Percentiles rank a stretch among this genome's conserved stretches.
These are phyloP conservation scores for Coelopa frigida DNA, from an alignment of 1,140 invertebrate species.

Conservation along the genomic window DNA sequence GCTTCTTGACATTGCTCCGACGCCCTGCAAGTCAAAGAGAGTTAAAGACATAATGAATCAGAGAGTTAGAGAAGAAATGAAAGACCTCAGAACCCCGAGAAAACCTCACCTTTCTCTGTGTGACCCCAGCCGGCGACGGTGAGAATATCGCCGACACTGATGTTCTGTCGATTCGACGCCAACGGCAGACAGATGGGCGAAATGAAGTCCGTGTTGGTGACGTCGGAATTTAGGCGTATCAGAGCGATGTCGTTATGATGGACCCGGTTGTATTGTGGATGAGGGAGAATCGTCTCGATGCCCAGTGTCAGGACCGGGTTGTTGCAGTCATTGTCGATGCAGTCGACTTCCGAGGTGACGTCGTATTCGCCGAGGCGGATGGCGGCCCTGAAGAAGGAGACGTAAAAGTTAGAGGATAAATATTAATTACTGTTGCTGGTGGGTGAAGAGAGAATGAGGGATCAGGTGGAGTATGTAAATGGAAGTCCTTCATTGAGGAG, in stretches of 20 bases:
- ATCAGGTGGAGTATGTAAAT: not conserved
- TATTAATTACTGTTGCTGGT: not conserved
- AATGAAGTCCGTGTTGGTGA: conserved; percentile 62
- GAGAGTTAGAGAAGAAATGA: not conserved
- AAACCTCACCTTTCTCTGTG: conserved; percentile 44
- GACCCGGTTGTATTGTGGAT: conserved; percentile 37
- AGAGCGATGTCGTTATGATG: conserved; percentile 65
- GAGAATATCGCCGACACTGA: conserved; percentile 43
- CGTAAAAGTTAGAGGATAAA: not conserved
- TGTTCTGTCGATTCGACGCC: conserved; percentile 17
- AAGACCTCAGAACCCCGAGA: not conserved
- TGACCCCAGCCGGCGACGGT: conserved; percentile 66
- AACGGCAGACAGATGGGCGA: conserved; percentile 69
- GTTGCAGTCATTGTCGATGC: conserved; percentile 43
- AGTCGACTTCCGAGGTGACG: conserved; percentile 49
- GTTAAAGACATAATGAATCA: conserved; percentile 19
- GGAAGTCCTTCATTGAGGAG: not conserved
- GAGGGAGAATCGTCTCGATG: conserved; percentile 38
- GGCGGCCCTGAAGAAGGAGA: conserved; percentile 29
- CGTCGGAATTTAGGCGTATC: conserved; percentile 61
- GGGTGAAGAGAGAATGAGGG: not conserved
- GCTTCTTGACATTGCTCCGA: conserved; percentile 51
- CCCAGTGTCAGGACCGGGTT: conserved; percentile 28
- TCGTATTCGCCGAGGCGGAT: conserved; percentile 59
- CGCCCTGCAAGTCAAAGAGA: conserved; percentile 43